Evolutionary conservation across 2,113 vertebrate genomes (phyloP).

Genomic region (Tychaedon coryphoeus): DNA sequence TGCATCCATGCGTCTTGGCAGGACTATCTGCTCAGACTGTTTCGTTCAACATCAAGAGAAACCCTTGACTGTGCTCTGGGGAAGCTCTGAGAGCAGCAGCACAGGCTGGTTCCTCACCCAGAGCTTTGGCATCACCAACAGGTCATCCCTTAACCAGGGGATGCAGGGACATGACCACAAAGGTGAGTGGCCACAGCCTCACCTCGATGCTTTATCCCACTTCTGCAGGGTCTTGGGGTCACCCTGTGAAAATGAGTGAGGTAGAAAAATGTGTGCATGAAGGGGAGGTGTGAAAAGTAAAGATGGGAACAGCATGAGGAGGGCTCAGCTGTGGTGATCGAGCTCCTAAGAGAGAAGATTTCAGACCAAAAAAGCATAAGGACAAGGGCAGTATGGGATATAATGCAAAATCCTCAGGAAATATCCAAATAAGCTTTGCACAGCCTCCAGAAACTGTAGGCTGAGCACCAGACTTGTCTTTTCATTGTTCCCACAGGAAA

Average conservation of each 20-base stretch:
- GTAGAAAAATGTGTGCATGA: not conserved
- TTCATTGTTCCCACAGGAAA: not conserved
- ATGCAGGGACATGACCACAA: not conserved
- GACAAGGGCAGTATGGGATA: not conserved
- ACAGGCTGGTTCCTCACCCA: not conserved
- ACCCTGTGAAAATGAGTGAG: not conserved
- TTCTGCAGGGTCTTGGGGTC: not conserved
- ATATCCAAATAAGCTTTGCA: not conserved
- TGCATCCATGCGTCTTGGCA: not conserved
- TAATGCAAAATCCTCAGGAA: not conserved
- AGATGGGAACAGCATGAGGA: fast-evolving
- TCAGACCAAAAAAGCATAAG: not conserved
- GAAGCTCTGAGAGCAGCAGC: not conserved
- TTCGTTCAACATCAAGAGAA: not conserved
- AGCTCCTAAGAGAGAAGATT: not conserved
- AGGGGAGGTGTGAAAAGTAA: not conserved
- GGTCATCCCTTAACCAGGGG: not conserved
- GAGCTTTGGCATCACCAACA: not conserved
- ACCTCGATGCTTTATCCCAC: not conserved
- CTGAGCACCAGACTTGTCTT: not conserved
- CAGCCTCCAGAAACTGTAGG: not conserved
- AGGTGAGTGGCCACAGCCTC: not conserved
- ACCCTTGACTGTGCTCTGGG: not conserved
- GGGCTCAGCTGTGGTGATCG: not conserved
- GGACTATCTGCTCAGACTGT: not conserved